These are phyloP conservation scores for Cosmopolites sordidus DNA, from an alignment of 2,888 invertebrate species.

Conservation along the genomic window DNA sequence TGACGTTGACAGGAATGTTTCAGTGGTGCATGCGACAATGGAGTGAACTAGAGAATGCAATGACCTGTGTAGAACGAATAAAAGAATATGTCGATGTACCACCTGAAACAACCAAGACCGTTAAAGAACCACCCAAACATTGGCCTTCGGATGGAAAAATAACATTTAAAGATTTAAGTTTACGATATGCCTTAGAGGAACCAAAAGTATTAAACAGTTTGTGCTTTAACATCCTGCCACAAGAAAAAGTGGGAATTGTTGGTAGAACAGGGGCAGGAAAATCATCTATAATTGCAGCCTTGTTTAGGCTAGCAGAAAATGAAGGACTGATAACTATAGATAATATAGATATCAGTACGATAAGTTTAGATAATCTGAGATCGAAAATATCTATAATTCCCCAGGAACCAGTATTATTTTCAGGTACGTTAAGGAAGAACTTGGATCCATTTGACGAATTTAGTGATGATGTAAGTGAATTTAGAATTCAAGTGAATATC, in stretches of 20 bases:
- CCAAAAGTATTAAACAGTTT: constrained; percentile 72
- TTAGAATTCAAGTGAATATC: not conserved
- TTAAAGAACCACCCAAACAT: constrained; percentile 31
- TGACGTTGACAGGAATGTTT: constrained; percentile 54
- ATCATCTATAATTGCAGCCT: constrained; percentile 66
- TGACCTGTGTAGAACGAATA: constrained; percentile 89
- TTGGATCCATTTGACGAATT: constrained; percentile 84
- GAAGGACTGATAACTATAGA: constrained; percentile 79
- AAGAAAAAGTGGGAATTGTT: constrained; percentile 71
- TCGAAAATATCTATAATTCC: constrained; percentile 79
- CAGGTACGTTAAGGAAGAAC: constrained; percentile 81
- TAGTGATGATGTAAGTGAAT: constrained; percentile 57
- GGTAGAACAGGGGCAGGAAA: constrained; percentile 82
- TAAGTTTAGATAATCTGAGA: constrained; percentile 71
- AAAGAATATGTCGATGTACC: constrained; percentile 73
- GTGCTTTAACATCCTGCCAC: constrained; percentile 59
- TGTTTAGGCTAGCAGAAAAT: constrained; percentile 74
- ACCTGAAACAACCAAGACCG: constrained; percentile 47
- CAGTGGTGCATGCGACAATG: constrained; percentile 76
- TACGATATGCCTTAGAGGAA: constrained; percentile 67
- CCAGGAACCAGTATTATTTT: constrained; percentile 80
- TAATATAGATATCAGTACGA: constrained; percentile 59
- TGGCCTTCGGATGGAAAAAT: constrained; percentile 72
- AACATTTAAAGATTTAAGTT: constrained; percentile 60
- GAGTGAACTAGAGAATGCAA: constrained; percentile 59